Evolutionary conservation across 2,797 vertebrate genomes (phyloP).

Genomic region (Salmo trutta): DNA sequence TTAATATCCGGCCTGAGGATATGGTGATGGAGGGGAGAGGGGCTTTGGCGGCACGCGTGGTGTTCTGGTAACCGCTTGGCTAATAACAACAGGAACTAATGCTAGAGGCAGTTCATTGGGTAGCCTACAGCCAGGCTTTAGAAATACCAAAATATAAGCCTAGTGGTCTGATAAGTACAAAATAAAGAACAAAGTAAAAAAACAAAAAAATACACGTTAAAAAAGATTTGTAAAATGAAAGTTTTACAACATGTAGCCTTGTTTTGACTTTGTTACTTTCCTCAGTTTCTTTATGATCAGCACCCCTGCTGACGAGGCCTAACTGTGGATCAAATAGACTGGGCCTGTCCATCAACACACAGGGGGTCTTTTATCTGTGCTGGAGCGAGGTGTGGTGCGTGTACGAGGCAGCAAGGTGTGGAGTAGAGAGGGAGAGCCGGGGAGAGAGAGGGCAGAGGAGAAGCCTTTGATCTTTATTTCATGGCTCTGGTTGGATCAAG

Average conservation of each 20-base stretch:
- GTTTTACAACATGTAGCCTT: background rate
- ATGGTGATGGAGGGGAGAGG: slow-evolving; percentile 11
- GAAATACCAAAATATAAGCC: background rate
- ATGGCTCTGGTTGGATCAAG: background rate
- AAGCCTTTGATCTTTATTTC: background rate
- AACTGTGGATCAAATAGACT: background rate
- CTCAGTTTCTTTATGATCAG: too few relatives aligned
- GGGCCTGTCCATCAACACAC: background rate
- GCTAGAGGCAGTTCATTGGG: background rate
- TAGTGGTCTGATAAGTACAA: too few relatives aligned
- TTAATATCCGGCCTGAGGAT: slow-evolving; percentile 37
- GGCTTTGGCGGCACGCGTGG: background rate
- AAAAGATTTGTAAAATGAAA: background rate
- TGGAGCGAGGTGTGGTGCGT: background rate
- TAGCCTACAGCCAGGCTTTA: too few relatives aligned
- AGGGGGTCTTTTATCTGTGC: background rate
- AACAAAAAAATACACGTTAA: background rate
- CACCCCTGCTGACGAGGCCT: background rate
- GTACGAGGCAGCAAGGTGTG: background rate
- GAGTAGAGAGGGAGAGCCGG: background rate
- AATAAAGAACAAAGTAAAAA: background rate
- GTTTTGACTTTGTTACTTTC: too few relatives aligned
- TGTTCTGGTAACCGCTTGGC: background rate
- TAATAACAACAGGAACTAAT: background rate
- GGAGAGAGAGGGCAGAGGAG: background rate